phyloP scores from a whole-genome alignment of 2,888 invertebrate genomes.

The Amiota communis region DNA sequence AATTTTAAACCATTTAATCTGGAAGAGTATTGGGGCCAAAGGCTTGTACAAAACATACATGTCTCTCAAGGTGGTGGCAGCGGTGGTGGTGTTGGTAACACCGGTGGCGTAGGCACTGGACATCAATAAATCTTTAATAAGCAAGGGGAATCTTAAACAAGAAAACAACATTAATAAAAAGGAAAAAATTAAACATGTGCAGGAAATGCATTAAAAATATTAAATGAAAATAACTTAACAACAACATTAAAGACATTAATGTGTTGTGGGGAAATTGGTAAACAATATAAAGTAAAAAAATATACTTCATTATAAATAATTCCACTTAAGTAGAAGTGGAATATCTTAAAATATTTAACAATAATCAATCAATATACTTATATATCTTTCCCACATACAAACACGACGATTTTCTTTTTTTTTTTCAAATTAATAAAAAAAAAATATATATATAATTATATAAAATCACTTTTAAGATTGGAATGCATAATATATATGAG shows the following conservation, averaged over 20 bases:
- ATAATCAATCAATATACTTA: too few relatives aligned
- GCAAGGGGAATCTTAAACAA: not conserved
- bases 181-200: not conserved
- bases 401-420: not conserved
- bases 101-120: too few relatives aligned
- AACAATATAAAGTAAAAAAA: too few relatives aligned
- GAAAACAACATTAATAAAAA: not conserved
- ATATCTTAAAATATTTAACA: too few relatives aligned
- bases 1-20: constrained; percentile 87
- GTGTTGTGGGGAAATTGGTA: too few relatives aligned
- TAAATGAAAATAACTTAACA: too few relatives aligned
- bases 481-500: not conserved
- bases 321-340: too few relatives aligned
- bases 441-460: not conserved
- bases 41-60: constrained; percentile 79
- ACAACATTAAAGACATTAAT: too few relatives aligned
- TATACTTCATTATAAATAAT: too few relatives aligned
- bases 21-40: constrained; percentile 84
- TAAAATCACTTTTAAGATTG: not conserved
- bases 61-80: constrained; percentile 52
- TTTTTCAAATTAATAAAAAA: not conserved
- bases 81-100: constrained; percentile 22
- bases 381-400: too few relatives aligned
- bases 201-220: not conserved
- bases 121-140: constrained; percentile 49